A percentile compares a stretch with the other conserved stretches of the same genome.
phyloP scores from a whole-genome alignment of 2,888 invertebrate species.

The Patella caerulea region DNA sequence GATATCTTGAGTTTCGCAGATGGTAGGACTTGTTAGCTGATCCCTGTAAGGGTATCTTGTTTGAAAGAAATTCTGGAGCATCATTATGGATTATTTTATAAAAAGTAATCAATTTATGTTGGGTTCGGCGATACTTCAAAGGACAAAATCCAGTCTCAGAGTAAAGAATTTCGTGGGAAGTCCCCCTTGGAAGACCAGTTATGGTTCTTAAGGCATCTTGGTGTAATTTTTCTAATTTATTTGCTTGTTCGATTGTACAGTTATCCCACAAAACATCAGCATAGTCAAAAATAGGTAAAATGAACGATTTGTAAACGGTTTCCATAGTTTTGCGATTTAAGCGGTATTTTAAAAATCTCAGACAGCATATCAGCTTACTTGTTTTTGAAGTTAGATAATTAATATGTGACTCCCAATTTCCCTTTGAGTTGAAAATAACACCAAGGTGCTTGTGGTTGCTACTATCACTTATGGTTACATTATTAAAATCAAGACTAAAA shows the following conservation, averaged over 20 bases:
- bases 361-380: neutral
- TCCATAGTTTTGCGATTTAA: neutral
- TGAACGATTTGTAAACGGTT: neutral
- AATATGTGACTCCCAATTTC: too few relatives aligned
- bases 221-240: conserved; percentile 6
- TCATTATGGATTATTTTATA: neutral
- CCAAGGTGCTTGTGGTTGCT: too few relatives aligned
- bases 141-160: neutral
- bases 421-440: too few relatives aligned
- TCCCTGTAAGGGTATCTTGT: neutral
- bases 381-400: neutral
- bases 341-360: neutral
- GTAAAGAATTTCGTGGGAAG: neutral
- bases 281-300: neutral
- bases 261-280: neutral
- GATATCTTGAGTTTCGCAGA: neutral
- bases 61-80: neutral
- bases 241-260: neutral
- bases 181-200: neutral
- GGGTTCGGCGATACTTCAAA: neutral
- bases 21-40: neutral
- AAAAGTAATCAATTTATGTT: neutral
- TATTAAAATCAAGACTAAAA: neutral
- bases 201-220: neutral
- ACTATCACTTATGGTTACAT: neutral